A percentile compares a stretch with the other conserved stretches of the same genome.
Evolutionary conservation across 1,140 invertebrate genomes (phyloP).

Genomic region (Nasonia vitripennis): DNA sequence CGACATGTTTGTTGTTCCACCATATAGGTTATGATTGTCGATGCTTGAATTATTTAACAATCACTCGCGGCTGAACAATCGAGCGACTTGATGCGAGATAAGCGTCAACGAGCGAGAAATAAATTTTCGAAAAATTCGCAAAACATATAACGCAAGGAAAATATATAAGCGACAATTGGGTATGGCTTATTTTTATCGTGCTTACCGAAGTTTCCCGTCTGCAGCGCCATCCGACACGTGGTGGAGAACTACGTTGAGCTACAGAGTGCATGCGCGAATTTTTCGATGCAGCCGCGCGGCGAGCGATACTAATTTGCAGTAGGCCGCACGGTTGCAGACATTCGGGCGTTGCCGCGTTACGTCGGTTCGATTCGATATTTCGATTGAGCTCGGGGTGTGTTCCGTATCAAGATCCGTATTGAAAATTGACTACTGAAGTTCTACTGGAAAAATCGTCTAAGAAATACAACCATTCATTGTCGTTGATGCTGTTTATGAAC

Average conservation of each 20-base stretch:
- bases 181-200: slow-evolving; percentile 49
- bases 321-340: no score
- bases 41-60: neutral
- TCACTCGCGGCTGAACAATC: neutral
- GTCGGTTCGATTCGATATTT: no score
- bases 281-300: neutral
- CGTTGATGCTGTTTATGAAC: no score
- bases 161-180: slow-evolving; percentile 33
- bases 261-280: neutral
- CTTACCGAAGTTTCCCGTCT: slow-evolving; percentile 36
- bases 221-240: slow-evolving; percentile 35
- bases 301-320: no score
- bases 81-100: neutral
- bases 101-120: neutral
- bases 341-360: no score
- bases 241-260: slow-evolving; percentile 14
- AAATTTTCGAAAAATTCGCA: neutral
- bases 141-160: slow-evolving; percentile 13
- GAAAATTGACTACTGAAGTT: no score
- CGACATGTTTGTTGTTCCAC: slow-evolving; percentile 11
- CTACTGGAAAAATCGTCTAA: no score
- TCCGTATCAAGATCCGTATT: no score
- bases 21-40: slow-evolving; percentile 31
- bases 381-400: no score
- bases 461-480: no score